Evolutionary conservation across 2,888 invertebrate species (phyloP), one percentile per base, ranked within the genome.

Genomic region (Podabrus alpinus): DNA sequence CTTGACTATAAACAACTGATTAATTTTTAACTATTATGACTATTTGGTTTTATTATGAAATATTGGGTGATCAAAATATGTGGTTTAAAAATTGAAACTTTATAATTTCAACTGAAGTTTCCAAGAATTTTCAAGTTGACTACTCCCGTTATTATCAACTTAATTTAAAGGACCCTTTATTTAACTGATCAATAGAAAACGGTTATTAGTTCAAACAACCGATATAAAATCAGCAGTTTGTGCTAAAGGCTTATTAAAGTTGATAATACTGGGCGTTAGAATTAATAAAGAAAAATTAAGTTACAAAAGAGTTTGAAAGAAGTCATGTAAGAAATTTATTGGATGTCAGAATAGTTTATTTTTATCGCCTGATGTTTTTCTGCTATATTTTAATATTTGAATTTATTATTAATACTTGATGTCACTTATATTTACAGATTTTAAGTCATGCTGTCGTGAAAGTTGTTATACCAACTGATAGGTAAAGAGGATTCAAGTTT

Each of bases 391-490:
- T 29, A 13, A 29, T 5, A 29, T 45, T 45, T n/a, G n/a, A 45
- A 45, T 45, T 45, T 45, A n/a, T 45, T 45, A 45, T 45, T 45
- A 45, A 45, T 45, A 45, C 19, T 17, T 59, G 69, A 21, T 68
- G 68, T 25, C 17, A 15, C 59, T 60, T 19, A 10, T 29, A 69
- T 11, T 77, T 78, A 66, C 92, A 95, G 94, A 94, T 97, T 87
- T 88, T 98, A 86, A 91, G 93, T 86, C 95, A 95, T 87, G 95
- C 97, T 66, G 92, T 97, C 84, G 96, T 99, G 81, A 99, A 97
- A 93, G 99, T 99, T 82, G 97, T 98, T 82, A 95, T 98, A 86
- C 99, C 99, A 71, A 97, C 96, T 71, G 98, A 99, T 90, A 95
- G 96, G 97, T 97, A 92, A 17, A 69, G n/a, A 66, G 15, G 62